These are phyloP conservation scores for Macrotus californicus DNA, from an alignment of 2,113 vertebrate species.

Conservation along the genomic window DNA sequence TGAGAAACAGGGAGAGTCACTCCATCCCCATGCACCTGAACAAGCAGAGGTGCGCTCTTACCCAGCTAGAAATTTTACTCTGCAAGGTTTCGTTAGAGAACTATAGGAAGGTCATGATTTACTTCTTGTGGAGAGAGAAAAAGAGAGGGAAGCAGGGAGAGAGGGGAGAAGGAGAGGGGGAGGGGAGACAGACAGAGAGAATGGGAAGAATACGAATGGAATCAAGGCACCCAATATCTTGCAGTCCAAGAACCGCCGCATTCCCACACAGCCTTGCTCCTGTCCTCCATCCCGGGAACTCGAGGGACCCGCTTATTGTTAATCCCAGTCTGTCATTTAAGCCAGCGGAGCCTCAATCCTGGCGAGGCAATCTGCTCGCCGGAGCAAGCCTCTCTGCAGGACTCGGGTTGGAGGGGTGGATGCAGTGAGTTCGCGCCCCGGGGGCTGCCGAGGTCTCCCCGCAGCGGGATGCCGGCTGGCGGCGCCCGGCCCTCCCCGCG, in stretches of 20 bases:
- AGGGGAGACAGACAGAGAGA: no score
- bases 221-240: background rate
- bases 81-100: conserved; percentile 62
- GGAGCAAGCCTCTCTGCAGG: background rate
- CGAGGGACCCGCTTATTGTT: conserved; percentile 1
- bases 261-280: conserved; percentile 36
- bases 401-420: background rate
- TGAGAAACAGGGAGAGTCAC: background rate
- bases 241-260: background rate
- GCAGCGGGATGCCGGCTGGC: background rate
- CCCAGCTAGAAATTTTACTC: conserved; percentile 50
- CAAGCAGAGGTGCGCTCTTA: background rate
- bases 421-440: fast-evolving
- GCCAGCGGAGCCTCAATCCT: conserved; percentile 36
- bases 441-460: background rate
- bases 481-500: background rate
- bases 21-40: no score
- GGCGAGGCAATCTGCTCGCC: background rate
- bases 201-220: background rate
- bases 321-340: conserved; percentile 51
- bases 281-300: background rate
- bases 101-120: conserved; percentile 26
- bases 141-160: no score
- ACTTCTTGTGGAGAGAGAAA: background rate
- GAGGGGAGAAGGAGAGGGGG: background rate